Evolutionary conservation across 2,113 vertebrate species (phyloP).

Genomic region (Scytalopus superciliaris): DNA sequence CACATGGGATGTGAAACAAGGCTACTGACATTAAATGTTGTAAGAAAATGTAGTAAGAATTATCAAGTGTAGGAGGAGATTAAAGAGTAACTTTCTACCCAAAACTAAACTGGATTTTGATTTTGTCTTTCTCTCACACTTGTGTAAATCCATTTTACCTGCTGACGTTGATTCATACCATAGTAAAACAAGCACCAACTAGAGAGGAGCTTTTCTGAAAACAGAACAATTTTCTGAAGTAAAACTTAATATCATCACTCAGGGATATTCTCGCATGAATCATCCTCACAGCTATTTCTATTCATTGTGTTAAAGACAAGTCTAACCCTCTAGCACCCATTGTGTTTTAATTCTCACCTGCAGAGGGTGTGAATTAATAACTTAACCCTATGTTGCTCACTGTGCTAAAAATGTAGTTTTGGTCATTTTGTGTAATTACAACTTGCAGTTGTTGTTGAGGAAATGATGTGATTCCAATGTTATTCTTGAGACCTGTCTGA

Average conservation of each 20-base stretch:
- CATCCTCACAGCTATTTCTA: background rate
- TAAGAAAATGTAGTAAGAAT: background rate
- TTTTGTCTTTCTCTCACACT: background rate
- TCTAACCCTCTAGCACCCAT: background rate
- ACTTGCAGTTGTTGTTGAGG: background rate
- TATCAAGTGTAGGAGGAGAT: background rate
- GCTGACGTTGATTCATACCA: background rate
- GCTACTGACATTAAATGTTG: background rate
- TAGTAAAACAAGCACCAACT: background rate
- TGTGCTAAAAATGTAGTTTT: slow-evolving; percentile 22
- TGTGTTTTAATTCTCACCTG: background rate
- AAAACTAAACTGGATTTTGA: background rate
- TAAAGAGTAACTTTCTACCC: background rate
- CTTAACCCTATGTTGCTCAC: background rate
- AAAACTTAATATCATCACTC: background rate
- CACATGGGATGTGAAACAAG: background rate
- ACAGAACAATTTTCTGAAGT: background rate
- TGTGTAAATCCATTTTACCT: background rate
- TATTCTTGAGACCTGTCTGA: background rate
- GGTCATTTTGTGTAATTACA: slow-evolving; percentile 33
- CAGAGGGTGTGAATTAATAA: slow-evolving; percentile 3
- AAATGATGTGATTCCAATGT: slow-evolving; percentile 30
- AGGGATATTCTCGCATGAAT: background rate
- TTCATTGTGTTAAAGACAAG: background rate
- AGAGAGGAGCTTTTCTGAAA: background rate